These are phyloP conservation scores for Morone saxatilis DNA, from an alignment of 2,113 vertebrate genomes.

Conservation along the genomic window DNA sequence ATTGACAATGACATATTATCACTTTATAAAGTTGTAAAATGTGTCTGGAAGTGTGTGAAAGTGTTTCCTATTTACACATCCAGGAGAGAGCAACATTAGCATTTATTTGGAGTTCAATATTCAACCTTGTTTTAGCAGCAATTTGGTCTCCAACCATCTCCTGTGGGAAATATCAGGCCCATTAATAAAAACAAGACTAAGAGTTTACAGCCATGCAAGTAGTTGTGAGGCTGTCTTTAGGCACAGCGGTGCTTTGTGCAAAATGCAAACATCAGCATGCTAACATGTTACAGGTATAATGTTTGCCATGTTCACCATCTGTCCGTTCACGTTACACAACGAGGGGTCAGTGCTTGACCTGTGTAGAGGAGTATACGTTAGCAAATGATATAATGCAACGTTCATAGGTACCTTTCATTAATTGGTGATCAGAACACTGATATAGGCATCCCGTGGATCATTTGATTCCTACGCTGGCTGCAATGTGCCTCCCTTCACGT, in stretches of 20 bases:
- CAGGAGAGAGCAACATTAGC: not conserved
- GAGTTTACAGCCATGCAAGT: too few species aligned
- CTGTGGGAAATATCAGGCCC: not conserved
- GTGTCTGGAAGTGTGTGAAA: constrained; percentile 6
- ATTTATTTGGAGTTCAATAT: not conserved
- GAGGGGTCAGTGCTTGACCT: too few species aligned
- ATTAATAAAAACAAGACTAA: too few species aligned
- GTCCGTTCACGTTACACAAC: too few species aligned
- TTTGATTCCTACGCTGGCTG: too few species aligned
- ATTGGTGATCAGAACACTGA: too few species aligned
- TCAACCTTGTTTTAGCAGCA: constrained; percentile 1
- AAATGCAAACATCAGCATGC: not conserved
- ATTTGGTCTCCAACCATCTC: not conserved
- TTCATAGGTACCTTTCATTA: too few species aligned
- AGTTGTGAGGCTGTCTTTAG: not conserved
- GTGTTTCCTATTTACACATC: not conserved
- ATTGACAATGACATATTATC: not conserved
- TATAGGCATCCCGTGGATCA: too few species aligned
- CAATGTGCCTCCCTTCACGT: too few species aligned
- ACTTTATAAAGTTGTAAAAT: not conserved
- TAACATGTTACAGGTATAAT: not conserved
- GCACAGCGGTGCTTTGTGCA: not conserved
- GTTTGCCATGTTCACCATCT: not conserved
- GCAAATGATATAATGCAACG: too few species aligned
- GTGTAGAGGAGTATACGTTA: too few species aligned